These are phyloP conservation scores for Gnathonemus longibarbis DNA, from an alignment of 2,113 vertebrate genomes.

Conservation along the genomic window DNA sequence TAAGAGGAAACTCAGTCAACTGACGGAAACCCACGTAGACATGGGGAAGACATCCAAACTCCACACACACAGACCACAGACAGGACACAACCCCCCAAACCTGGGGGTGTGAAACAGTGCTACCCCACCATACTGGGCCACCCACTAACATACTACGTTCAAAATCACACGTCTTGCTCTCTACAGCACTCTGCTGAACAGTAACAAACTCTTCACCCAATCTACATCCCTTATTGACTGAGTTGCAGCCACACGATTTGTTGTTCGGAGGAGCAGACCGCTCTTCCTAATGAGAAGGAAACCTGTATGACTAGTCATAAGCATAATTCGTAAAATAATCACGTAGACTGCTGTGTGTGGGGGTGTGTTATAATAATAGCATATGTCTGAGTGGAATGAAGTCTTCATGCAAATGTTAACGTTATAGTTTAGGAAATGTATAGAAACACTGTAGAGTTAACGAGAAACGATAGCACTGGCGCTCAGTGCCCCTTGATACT, in stretches of 20 bases:
- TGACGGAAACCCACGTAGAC: neutral
- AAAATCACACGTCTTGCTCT: neutral
- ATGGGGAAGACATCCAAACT: neutral
- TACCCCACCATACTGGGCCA: neutral
- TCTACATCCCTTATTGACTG: neutral
- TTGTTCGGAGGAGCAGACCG: neutral
- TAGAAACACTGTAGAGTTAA: neutral
- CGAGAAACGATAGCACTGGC: neutral
- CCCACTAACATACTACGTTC: neutral
- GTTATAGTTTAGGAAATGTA: neutral
- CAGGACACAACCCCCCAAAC: neutral
- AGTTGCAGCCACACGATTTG: neutral
- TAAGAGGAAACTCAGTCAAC: neutral
- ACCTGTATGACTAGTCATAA: neutral
- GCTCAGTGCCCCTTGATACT: neutral
- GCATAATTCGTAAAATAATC: neutral
- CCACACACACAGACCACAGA: neutral
- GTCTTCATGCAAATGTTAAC: neutral
- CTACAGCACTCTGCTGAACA: neutral
- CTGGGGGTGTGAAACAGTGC: neutral
- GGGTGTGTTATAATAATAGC: neutral
- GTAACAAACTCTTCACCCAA: neutral
- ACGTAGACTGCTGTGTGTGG: neutral
- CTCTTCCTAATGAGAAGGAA: neutral
- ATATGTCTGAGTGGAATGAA: neutral